Conservation (phyloP, 2,888 invertebrate genomes). For the Lymantria dispar region DNA sequence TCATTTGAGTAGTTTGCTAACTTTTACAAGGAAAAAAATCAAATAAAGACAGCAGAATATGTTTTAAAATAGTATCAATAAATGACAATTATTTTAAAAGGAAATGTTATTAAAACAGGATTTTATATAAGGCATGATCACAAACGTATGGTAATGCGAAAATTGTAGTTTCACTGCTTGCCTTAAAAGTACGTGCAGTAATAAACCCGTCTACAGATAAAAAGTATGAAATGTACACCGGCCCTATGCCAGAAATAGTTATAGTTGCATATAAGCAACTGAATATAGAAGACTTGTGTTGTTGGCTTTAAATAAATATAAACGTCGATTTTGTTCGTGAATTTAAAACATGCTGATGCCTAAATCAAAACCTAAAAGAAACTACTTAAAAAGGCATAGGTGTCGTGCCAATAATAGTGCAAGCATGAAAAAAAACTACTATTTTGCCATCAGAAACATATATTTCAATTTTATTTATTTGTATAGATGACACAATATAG, state of each 20-base stretch:
- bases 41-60: constrained; percentile 3
- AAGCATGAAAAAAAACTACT: no score
- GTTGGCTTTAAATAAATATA: no score
- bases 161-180: constrained; percentile 18
- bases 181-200: constrained; percentile 20
- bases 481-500: no score
- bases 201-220: constrained; percentile 26
- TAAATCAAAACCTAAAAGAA: no score
- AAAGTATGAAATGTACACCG: constrained; percentile 16
- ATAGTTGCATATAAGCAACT: no score
- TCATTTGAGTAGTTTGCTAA: background rate
- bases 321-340: no score
- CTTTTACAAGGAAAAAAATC: constrained; percentile 15
- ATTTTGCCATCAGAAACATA: no score
- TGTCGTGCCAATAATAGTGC: no score
- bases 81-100: background rate
- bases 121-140: constrained; percentile 20
- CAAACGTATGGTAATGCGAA: constrained; percentile 11
- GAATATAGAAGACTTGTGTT: no score
- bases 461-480: no score
- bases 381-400: no score
- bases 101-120: constrained; percentile 13
- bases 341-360: no score
- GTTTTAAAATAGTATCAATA: background rate
- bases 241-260: constrained; percentile 5